Base-by-base conservation (phyloP, 2,113 vertebrate species). In the Phasianus colchicus region DNA sequence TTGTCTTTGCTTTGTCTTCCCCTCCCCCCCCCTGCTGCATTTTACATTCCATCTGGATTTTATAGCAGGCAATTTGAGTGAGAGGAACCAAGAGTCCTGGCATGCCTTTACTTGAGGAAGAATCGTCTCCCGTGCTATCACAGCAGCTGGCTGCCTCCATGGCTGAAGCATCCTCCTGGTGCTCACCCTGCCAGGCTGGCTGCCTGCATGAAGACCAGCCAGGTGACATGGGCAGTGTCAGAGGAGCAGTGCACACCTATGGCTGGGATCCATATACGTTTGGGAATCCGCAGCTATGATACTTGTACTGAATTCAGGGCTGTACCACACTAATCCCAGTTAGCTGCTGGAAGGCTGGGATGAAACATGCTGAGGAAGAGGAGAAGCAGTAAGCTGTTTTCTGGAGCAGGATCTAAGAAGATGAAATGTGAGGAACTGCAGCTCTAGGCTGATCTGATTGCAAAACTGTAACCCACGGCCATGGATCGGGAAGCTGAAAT, bases 21-120 rank as follows among this genome's bases (percentile, higher is more conserved):
- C 55, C 34, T 7, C 24, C 50, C 42, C 38, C 38, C 38, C 15
- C 34, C 58, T 8, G n/a, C 24, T 36, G 17, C 0, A 0, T 86
- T 93, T 93, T 91, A 73, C 72, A 54, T 95, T 96, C 84, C 89
- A 91, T 58, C 58, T 88, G 85, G 73, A 60, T 95, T 94, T 91
- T 92, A 93, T 40, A 95, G 82, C 64, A 90, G 69, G 61, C 81
- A 92, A 47, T 81, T 85, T 93, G 54, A 81, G 65, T 0, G 1
- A 88, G 66, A 90, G 82, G 71, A 96, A 92, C 69, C 50, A 67
- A 58, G 54, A 95, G 54, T 70, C 47, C 54, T 94, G 93, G 83
- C 36, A 2, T 91, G 90, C 88, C 64, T 88, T 96, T 91, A 86
- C 87, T 95, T 89, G 85, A 92, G 86, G 81, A 80, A 76, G 93